Evolutionary conservation across 2,888 invertebrate genomes (phyloP), one percentile per base, ranked within the genome.

Genomic region (Ceraclea dissimilis): DNA sequence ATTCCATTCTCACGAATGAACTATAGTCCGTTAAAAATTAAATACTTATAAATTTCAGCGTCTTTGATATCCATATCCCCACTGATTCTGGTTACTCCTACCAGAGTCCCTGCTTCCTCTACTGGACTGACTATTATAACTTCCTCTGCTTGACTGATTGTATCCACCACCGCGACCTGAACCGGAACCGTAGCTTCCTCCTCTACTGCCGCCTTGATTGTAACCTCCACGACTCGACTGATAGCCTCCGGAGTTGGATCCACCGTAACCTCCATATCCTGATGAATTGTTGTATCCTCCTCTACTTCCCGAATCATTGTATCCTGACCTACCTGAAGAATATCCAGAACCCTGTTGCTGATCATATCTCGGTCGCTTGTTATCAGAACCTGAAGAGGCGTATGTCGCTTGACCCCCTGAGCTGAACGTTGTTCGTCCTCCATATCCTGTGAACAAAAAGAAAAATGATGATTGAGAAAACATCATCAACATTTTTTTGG

Each of bases 351-450:
- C 55, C 34, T 67, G 66, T 61, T 67, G 53, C 46, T 63, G 60
- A 2, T 62, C 57, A 52, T 65, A 63, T 57, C 63, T 52, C 31
- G 56, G 61, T 34, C 65, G 63, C 5, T 64, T 63, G 47, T 66
- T 65, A 52, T 61, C 64, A 44, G 63, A 56, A 2, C 64, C 59
- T 47, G 63, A 60, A 53, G 31, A 48, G 64, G 60, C 52, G 18
- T 57, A 51, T 1, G 46, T 6, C 19, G 33, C 31, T 6, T 49
- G 31, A 17, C 51, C 51, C 2, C 55, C 51, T 22, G 49, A 6
- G 2, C 19, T 49, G 49, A 22, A 49, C 16, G 49, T 49, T 8
- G 21, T 49, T 17, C 49, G 21, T n/a, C 49, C 49, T 21, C 49
- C 49, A 26, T 49, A 49, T 6, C 49, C 49, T 49, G 49, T 4